Base-by-base conservation (phyloP, 2,888 invertebrate species). In the Leucania comma region DNA sequence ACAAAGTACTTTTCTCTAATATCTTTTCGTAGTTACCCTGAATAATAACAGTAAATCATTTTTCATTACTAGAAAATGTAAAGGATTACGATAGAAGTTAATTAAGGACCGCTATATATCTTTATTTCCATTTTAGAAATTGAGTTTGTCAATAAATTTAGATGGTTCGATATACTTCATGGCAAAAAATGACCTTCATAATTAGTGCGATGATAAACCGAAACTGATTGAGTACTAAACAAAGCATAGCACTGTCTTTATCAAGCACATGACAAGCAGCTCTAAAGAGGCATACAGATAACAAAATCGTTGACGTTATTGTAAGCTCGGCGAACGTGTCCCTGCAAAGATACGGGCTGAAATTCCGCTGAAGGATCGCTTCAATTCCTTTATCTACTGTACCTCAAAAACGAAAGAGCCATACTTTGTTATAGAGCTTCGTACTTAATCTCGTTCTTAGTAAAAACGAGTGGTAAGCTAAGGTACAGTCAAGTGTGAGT, bases 401-500 rank as follows among this genome's bases (percentile, higher is more conserved):
- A 70, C 72, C 83, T 81, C 72, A 72, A 81, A 75, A 85, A 75
- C 65, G 72, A 62, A 69, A 82, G 78, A 74, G 72, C 82, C 80
- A 80, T 84, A 82, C 85, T 84, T 86, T 84, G 75, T 82, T 85
- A 88, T 84, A 83, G 87, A 82, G 81, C 85, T 78, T 85, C 81
- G 86, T 85, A 87, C 89, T 91, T 92, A 90, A 90, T 90, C 90
- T 89, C 80, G 80, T 87, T 89, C 87, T 86, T 83, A 82, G 82
- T 86, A 87, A 91, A 89, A 85, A 85, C 82, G 79, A 84, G 83
- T 82, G 82, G 80, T 90, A 89, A 89, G 88, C 88, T 87, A 86
- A 89, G 89, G 90, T 85, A 90, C 82, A 82, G 86, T 88, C 88
- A 89, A 90, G 90, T 91, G 92, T 90, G 91, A 94, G 89, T 93